Evolutionary conservation across 2,113 vertebrate genomes (phyloP), one percentile per base, ranked within the genome.

Genomic region (rabbit (Oryctolagus cuniculus)): DNA sequence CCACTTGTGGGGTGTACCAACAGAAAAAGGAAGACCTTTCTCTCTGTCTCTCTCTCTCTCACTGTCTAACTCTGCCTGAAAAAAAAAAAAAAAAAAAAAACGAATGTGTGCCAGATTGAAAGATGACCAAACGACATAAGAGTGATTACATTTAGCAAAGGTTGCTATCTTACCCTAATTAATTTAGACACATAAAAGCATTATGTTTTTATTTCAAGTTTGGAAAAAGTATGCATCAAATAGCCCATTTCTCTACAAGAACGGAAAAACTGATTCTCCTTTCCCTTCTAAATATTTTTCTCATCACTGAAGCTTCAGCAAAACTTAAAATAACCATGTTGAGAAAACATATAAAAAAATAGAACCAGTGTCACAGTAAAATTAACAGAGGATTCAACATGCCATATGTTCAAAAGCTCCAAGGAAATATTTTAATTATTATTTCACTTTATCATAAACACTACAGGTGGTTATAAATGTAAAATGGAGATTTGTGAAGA

Each of bases 311-410:
- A 97, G 87, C 81, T 97, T 92, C 24, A 97, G 88, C 94, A 97
- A 96, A 87, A 96, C 96, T 96, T 93, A 97, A 98, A 98, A 98
- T 97, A 98, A 94, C 73, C 92, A 84, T 93, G 93, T 96, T 97
- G 58, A 97, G 94, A 97, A 93, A 97, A 96, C 96, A 93, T 89
- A 81, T 3, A 44, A 97, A 98, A 97, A 97, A 63, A 95, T 79
- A 94, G 97, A 97, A 95, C 13, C 38, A 96, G 67, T 95, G 81
- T 85, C 82, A 97, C 58, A 93, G 73, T 73, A 93, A 97, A 94
- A 88, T 97, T 78, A 97, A 87, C 69, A 97, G 78, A 97, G 73
- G 66, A 97, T 95, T 97, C 36, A 24, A 94, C 89, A 36, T 91
- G 69, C 91, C 92, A 89, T 96, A 95, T 97, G 95, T 86, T 97